Conservation (phyloP, 1,140 invertebrate species). For the Drosophila erecta region DNA sequence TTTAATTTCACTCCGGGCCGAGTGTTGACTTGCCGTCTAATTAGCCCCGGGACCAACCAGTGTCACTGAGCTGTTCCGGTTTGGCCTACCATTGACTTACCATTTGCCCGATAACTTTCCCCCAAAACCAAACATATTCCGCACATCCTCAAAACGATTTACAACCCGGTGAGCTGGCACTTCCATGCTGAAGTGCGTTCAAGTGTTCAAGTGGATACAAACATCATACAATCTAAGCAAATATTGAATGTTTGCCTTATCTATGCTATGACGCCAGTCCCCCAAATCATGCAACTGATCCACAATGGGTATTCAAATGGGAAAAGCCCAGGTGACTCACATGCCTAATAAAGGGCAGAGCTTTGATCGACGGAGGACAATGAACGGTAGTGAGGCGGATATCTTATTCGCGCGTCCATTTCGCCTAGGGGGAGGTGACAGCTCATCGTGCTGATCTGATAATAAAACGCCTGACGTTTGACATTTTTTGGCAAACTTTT, state of each 20-base stretch:
- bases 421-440: conserved; percentile 33
- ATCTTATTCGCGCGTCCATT: conserved; percentile 20
- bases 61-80: conserved; percentile 41
- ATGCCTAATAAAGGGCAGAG: conserved; percentile 10
- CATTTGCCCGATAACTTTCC: conserved; percentile 19
- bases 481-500: conserved; percentile 69
- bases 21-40: conserved; percentile 74
- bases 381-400: conserved; percentile 34
- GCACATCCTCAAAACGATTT: background rate
- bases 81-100: background rate
- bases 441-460: conserved; percentile 47
- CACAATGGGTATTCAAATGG: conserved; percentile 6
- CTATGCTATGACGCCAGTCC: conserved; percentile 1
- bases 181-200: conserved; percentile 29
- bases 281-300: background rate
- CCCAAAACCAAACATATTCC: background rate
- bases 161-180: conserved; percentile 26
- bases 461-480: conserved; percentile 62
- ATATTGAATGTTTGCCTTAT: conserved; percentile 32
- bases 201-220: conserved; percentile 8
- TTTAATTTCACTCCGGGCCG: conserved; percentile 62
- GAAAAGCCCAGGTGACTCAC: conserved; percentile 27
- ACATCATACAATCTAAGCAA: conserved; percentile 34
- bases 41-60: conserved; percentile 44
- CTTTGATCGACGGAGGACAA: conserved; percentile 44